phyloP scores from a whole-genome alignment of 2,888 invertebrate genomes.

The Drosophila meridionalis region DNA sequence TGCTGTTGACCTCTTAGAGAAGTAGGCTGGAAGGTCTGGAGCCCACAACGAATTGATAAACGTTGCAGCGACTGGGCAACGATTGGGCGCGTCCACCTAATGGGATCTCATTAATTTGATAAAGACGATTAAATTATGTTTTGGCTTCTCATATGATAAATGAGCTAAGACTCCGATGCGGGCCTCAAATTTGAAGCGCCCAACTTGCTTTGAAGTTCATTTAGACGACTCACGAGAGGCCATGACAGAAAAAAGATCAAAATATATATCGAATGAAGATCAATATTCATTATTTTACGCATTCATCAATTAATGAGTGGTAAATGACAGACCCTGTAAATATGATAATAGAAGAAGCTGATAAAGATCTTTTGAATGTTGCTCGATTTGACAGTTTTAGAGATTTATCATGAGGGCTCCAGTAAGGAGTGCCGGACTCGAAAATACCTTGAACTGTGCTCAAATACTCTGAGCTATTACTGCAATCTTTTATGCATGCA shows the following conservation, averaged over 20 bases:
- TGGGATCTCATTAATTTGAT: conserved; percentile 70
- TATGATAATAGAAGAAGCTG: conserved; percentile 5
- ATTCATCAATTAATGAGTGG: conserved; percentile 10
- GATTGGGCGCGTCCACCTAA: conserved; percentile 50
- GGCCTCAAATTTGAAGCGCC: conserved; percentile 22
- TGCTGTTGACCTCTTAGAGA: conserved; percentile 18
- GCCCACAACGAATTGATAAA: conserved; percentile 35
- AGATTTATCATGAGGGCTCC: neutral
- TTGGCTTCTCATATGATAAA: conserved; percentile 43
- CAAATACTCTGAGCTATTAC: no score
- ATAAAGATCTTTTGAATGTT: neutral
- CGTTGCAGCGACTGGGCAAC: conserved; percentile 32
- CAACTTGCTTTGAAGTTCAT: conserved; percentile 23
- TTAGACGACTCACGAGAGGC: conserved; percentile 27
- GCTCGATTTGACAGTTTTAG: neutral
- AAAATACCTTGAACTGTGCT: neutral
- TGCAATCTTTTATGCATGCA: no score
- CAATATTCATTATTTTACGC: conserved; percentile 25
- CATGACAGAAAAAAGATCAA: neutral
- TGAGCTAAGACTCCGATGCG: conserved; percentile 44
- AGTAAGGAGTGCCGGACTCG: neutral
- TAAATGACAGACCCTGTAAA: neutral
- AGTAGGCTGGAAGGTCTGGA: neutral
- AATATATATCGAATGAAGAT: conserved; percentile 31
- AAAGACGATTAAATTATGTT: conserved; percentile 46